phyloP scores from a whole-genome alignment of 2,797 vertebrate species.

The Pseudochaenichthys georgianus region DNA sequence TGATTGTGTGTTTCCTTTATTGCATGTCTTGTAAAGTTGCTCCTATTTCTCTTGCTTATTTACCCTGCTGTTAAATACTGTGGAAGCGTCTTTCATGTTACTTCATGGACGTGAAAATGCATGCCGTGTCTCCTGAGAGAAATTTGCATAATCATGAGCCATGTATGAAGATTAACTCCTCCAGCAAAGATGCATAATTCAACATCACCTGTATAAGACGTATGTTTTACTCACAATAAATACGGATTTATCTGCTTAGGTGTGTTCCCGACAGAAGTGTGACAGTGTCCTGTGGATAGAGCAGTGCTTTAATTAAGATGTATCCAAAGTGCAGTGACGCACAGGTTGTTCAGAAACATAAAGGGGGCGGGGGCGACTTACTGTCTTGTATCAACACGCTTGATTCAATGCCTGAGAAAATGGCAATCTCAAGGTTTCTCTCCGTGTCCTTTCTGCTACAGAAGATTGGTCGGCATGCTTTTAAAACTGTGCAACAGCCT shows the following conservation, averaged over 20 bases:
- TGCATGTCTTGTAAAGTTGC: slow-evolving; percentile 10
- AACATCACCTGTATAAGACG: slow-evolving; percentile 17
- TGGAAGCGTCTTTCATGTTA: slow-evolving; percentile 25
- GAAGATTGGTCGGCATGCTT: slow-evolving; percentile 16
- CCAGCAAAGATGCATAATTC: slow-evolving; percentile 24
- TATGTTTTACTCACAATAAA: slow-evolving; percentile 14
- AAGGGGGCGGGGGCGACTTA: slow-evolving; percentile 4
- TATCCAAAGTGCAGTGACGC: background rate
- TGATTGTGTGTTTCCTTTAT: slow-evolving; percentile 17
- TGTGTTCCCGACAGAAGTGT: background rate
- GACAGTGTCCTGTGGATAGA: background rate
- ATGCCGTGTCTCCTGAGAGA: slow-evolving; percentile 22
- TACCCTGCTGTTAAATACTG: slow-evolving; percentile 36
- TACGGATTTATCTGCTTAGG: background rate
- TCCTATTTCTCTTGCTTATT: slow-evolving; percentile 32
- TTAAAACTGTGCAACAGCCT: slow-evolving; percentile 19
- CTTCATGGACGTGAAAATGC: slow-evolving; percentile 37
- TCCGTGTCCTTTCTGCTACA: slow-evolving; percentile 7
- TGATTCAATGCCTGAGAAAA: slow-evolving; percentile 19
- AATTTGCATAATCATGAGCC: slow-evolving; percentile 19
- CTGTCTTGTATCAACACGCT: slow-evolving; percentile 15
- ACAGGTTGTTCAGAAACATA: background rate
- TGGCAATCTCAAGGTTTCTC: slow-evolving; percentile 38
- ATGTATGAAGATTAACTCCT: slow-evolving; percentile 22
- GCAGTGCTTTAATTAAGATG: slow-evolving; percentile 16